Percentiles rank a stretch among this genome's conserved stretches.
These are phyloP conservation scores for Axinella damicornis DNA, from an alignment of 37 sponge, comb jelly and placozoan species.

Conservation along the genomic window DNA sequence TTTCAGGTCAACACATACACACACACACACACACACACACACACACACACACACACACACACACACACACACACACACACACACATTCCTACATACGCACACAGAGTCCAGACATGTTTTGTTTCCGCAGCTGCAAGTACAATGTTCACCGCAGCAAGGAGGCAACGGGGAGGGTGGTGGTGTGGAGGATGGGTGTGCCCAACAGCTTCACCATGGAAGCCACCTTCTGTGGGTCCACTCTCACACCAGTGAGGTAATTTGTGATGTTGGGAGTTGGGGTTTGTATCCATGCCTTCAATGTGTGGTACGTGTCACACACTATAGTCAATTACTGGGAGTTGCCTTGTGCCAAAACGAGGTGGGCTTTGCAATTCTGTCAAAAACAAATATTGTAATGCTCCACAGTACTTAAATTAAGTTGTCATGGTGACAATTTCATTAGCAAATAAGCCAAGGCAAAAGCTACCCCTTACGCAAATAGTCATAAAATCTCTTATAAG, in stretches of 20 bases:
- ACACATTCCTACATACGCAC: background rate
- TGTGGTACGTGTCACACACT: no score
- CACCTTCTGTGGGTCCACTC: constrained; percentile 89
- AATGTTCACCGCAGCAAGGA: constrained; percentile 85
- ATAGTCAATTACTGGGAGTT: no score
- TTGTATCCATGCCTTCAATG: no score
- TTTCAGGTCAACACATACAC: background rate
- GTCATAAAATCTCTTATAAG: no score
- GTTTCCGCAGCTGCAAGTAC: constrained; percentile 77
- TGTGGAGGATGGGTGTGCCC: constrained; percentile 84
- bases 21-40: background rate
- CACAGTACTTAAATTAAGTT: no score
- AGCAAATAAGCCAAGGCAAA: no score
- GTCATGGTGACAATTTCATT: no score
- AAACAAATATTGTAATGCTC: no score
- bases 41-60: background rate
- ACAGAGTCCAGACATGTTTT: constrained; percentile 63
- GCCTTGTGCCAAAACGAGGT: no score
- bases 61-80: background rate
- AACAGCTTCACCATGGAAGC: constrained; percentile 92
- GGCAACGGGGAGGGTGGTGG: constrained; percentile 83
- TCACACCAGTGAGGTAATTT: background rate
- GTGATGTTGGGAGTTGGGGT: background rate
- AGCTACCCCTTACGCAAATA: no score
- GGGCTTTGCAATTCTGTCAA: no score